Evolutionary conservation across 2,113 vertebrate species (phyloP).

Genomic region (Macquaria australasica): DNA sequence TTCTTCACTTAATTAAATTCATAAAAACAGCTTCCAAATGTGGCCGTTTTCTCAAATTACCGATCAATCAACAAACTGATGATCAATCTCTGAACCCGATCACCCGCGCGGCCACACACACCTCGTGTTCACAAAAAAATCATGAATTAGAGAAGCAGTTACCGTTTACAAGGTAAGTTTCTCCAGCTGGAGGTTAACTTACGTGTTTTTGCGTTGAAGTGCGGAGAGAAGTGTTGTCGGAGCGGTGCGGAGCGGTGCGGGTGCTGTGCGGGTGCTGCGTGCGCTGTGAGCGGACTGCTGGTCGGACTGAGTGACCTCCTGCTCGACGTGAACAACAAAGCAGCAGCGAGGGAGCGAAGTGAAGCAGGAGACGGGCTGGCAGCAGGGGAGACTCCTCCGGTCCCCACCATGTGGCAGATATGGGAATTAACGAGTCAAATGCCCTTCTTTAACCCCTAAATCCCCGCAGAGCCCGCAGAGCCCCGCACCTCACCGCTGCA

Average conservation of each 20-base stretch:
- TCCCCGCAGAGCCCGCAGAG: slow-evolving; percentile 1
- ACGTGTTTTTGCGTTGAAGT: slow-evolving; percentile 23
- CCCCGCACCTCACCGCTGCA: no score
- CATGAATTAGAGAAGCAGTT: neutral
- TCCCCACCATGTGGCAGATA: slow-evolving; percentile 62
- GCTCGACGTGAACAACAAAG: slow-evolving; percentile 30
- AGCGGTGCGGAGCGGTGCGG: neutral
- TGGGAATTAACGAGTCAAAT: slow-evolving; percentile 12
- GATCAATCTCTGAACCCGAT: neutral
- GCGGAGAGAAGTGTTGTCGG: neutral
- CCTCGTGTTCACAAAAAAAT: slow-evolving; percentile 15
- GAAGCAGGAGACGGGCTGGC: neutral
- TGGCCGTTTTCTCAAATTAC: neutral
- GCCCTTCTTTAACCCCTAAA: slow-evolving; percentile 42
- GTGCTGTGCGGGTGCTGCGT: neutral
- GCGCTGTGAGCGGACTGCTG: slow-evolving; percentile 8
- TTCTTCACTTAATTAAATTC: neutral
- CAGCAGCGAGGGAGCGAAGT: neutral
- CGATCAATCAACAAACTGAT: neutral
- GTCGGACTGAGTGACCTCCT: slow-evolving; percentile 27
- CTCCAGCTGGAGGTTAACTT: neutral
- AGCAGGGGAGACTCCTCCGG: neutral
- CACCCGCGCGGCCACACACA: slow-evolving; percentile 2
- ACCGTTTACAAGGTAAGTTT: neutral
- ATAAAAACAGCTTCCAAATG: rapidly evolving